Conservation (phyloP, 92 coral and sea anemone species). For the Nematostella vectensis region DNA sequence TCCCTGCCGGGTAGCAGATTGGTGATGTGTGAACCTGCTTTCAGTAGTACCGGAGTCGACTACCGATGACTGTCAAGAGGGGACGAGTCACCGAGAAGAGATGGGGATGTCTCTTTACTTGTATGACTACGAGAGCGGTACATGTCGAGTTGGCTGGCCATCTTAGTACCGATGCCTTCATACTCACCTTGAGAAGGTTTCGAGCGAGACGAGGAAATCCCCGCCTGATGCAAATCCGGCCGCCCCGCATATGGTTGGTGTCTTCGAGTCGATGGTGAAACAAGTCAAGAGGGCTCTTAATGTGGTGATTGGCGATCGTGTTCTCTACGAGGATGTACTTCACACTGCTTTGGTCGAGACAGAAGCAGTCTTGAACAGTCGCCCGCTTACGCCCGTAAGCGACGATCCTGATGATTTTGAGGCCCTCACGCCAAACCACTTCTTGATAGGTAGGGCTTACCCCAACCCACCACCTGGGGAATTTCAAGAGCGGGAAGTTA, state of each 20-base stretch:
- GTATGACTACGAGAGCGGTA: not conserved
- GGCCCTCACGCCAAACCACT: constrained; percentile 52
- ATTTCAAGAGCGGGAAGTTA: constrained; percentile 9
- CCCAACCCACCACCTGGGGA: not conserved
- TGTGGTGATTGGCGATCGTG: constrained; percentile 25
- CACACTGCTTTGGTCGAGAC: constrained; percentile 34
- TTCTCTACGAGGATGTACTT: constrained; percentile 28
- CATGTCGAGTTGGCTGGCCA: constrained; percentile 5
- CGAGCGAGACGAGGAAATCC: not conserved
- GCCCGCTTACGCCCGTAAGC: constrained; percentile 35
- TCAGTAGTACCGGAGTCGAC: constrained; percentile 39
- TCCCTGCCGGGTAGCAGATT: constrained; percentile 13
- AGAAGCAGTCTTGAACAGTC: constrained; percentile 22
- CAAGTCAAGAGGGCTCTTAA: constrained; percentile 23
- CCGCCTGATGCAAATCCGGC: constrained; percentile 3
- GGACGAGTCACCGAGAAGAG: constrained; percentile 13
- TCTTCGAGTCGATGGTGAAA: constrained; percentile 8
- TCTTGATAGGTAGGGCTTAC: constrained; percentile 30
- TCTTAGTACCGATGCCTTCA: not conserved
- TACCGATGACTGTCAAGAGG: constrained; percentile 19
- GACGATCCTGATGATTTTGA: constrained; percentile 37
- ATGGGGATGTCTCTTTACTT: not conserved
- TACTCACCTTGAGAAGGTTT: not conserved
- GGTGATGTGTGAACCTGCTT: constrained; percentile 24
- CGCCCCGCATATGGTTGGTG: constrained; percentile 17